Evolutionary conservation across 2,888 invertebrate genomes (phyloP).

Genomic region (Ectemnius continuus): DNA sequence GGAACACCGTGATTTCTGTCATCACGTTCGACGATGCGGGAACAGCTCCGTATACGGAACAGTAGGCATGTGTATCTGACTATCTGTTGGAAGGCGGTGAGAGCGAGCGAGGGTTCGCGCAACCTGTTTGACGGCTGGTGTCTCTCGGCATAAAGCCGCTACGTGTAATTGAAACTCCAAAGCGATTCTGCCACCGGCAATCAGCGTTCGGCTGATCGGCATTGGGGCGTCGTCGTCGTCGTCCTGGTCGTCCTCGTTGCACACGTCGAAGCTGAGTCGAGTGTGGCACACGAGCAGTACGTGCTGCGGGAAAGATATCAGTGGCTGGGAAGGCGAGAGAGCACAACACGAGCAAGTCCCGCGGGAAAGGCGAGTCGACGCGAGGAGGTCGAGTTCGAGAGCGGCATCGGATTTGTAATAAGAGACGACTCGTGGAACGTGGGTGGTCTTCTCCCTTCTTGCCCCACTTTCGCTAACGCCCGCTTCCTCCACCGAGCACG

Average conservation of each 20-base stretch:
- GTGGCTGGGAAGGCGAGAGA: neutral
- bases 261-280: conserved; percentile 3
- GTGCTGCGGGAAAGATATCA: too few species aligned
- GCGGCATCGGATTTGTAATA: conserved; percentile 11
- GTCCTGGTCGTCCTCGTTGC: too few species aligned
- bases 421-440: conserved; percentile 34
- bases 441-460: conserved; percentile 59
- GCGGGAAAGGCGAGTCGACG: conserved; percentile 6
- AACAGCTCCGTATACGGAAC: too few species aligned
- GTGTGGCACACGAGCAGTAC: neutral
- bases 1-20: neutral
- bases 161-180: conserved; percentile 4
- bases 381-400: conserved; percentile 19
- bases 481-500: conserved; percentile 41
- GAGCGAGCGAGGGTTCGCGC: neutral
- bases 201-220: neutral
- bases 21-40: too few species aligned
- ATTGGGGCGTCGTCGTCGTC: too few species aligned
- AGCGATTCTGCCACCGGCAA: conserved; percentile 7
- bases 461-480: conserved; percentile 66
- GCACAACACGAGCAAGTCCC: neutral
- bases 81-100: neutral
- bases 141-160: neutral
- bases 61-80: neutral
- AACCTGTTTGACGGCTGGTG: conserved; percentile 3